Evolutionary conservation across 1,140 invertebrate species (phyloP).

Genomic region (Kradibia gibbosae): DNA sequence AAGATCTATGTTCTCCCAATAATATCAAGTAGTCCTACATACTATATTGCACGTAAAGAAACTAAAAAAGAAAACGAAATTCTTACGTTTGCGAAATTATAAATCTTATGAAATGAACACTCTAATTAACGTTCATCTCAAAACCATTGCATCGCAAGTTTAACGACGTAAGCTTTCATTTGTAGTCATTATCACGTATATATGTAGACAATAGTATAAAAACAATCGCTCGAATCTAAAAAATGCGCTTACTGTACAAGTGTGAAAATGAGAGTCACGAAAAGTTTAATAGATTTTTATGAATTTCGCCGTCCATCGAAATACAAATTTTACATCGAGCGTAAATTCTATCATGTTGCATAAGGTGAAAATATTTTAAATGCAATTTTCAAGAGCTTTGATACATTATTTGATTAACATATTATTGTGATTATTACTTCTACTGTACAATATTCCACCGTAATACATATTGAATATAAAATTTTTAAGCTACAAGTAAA

Average conservation of each 20-base stretch:
- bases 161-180: not conserved
- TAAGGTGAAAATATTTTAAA: conserved; percentile 6
- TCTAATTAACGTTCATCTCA: not conserved
- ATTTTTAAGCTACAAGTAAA: not conserved
- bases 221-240: not conserved
- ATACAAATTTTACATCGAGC: not conserved
- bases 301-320: conserved; percentile 11
- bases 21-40: too few relatives aligned
- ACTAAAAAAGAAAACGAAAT: too few relatives aligned
- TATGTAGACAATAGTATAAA: not conserved
- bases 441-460: not conserved
- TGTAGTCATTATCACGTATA: conserved; percentile 2
- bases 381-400: not conserved
- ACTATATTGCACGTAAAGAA: too few relatives aligned
- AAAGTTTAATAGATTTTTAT: not conserved
- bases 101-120: too few relatives aligned
- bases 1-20: too few relatives aligned
- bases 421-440: not conserved
- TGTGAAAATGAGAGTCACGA: not conserved
- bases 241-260: not conserved
- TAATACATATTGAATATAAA: not conserved
- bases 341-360: conserved; percentile 53
- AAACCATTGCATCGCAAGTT: not conserved
- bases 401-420: not conserved
- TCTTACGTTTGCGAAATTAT: too few relatives aligned